A percentile compares a stretch with the other conserved stretches of the same genome.
Conservation (phyloP, 2,113 vertebrate genomes). For the Thomomys bottae region DNA sequence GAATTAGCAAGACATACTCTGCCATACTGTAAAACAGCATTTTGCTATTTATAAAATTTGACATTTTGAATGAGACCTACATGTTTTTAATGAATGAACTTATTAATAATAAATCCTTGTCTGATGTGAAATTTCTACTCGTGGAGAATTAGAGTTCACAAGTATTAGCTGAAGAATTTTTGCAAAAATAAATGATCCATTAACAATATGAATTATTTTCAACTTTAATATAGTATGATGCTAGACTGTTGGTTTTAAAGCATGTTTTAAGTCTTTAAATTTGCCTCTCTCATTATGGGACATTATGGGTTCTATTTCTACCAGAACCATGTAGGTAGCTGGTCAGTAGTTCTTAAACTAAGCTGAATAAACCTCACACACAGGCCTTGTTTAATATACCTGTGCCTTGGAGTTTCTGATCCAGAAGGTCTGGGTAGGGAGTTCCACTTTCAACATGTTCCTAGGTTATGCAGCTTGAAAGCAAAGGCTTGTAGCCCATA, state of each 20-base stretch:
- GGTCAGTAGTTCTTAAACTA: conserved; percentile 6
- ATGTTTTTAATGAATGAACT: conserved; percentile 50
- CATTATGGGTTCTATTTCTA: too few species aligned
- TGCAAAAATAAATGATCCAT: conserved; percentile 41
- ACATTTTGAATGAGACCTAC: conserved; percentile 39
- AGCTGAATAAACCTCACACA: not conserved
- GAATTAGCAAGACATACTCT: conserved; percentile 50
- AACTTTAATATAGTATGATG: conserved; percentile 48
- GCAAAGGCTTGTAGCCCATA: not conserved
- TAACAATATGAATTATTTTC: conserved; percentile 35
- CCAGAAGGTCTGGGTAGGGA: not conserved
- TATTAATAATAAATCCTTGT: conserved; percentile 26
- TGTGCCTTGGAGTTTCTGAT: not conserved
- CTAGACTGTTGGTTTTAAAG: conserved; percentile 36
- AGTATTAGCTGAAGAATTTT: conserved; percentile 24
- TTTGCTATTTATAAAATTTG: conserved; percentile 19
- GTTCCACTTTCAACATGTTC: not conserved
- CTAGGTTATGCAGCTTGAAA: not conserved
- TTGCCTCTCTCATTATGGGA: not conserved
- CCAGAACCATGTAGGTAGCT: conserved; percentile 35
- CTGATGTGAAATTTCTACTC: conserved; percentile 27
- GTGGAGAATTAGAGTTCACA: conserved; percentile 49
- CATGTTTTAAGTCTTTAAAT: conserved; percentile 50
- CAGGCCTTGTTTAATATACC: not conserved
- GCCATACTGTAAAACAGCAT: conserved; percentile 28